phyloP scores from a whole-genome alignment of 2,888 invertebrate species.

The Morpho deidamia region DNA sequence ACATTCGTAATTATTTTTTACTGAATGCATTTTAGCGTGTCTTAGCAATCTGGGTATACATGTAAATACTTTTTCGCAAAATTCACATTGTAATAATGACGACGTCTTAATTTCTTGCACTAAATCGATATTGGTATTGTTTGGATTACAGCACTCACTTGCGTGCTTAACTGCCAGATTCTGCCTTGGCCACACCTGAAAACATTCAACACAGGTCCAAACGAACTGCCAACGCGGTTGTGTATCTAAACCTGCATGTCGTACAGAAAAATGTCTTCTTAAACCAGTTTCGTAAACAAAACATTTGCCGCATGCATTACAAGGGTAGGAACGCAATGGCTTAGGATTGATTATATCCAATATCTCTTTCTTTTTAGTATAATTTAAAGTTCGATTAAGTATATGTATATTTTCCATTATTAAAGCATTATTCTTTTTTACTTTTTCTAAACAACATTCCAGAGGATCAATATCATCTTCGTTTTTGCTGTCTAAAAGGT shows the following conservation, averaged over 20 bases:
- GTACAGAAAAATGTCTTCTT: conserved; percentile 55
- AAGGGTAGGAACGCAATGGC: conserved; percentile 53
- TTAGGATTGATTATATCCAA: conserved; percentile 52
- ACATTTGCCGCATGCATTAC: conserved; percentile 64
- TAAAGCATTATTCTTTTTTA: conserved; percentile 66
- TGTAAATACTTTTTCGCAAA: conserved; percentile 65
- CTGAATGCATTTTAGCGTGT: conserved; percentile 76
- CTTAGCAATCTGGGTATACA: conserved; percentile 61
- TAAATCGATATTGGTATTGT: conserved; percentile 41
- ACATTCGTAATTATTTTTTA: conserved; percentile 83
- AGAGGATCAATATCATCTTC: conserved; percentile 38
- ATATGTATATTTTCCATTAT: conserved; percentile 72
- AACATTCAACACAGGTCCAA: conserved; percentile 70
- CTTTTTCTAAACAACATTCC: conserved; percentile 65
- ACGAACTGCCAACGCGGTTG: conserved; percentile 67
- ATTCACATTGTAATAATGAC: conserved; percentile 65
- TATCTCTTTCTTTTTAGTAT: conserved; percentile 66
- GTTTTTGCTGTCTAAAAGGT: background rate
- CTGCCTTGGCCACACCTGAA: conserved; percentile 68
- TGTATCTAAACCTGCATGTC: conserved; percentile 48
- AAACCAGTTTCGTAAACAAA: conserved; percentile 70
- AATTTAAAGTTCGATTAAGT: conserved; percentile 63
- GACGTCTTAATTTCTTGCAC: conserved; percentile 67
- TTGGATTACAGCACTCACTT: conserved; percentile 47
- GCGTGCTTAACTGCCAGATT: conserved; percentile 58